Percentiles rank a stretch among this genome's conserved stretches.
Evolutionary conservation across 1,140 invertebrate species (phyloP).

Genomic region (Episyrphus balteatus): DNA sequence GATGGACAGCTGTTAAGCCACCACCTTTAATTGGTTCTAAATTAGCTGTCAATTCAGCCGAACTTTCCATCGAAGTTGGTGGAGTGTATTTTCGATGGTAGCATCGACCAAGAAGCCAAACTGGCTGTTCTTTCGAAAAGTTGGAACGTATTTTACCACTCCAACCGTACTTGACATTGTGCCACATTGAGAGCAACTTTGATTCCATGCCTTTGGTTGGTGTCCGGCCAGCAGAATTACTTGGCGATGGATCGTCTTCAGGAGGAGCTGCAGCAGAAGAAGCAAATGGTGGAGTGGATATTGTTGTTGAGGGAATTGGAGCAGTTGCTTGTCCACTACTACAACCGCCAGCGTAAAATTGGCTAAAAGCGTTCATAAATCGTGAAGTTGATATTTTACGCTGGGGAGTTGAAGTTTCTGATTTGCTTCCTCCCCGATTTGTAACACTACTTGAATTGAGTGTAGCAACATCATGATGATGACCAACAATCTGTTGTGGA

Average conservation of each 20-base stretch:
- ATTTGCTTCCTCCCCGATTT: slow-evolving; percentile 11
- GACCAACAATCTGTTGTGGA: slow-evolving; percentile 23
- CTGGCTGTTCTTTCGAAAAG: slow-evolving; percentile 76
- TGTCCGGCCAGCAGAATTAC: slow-evolving; percentile 22
- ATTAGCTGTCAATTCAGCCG: slow-evolving; percentile 45
- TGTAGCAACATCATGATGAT: no score
- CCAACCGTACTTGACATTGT: slow-evolving; percentile 84
- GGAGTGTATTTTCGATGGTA: slow-evolving; percentile 64
- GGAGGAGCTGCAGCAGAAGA: background rate
- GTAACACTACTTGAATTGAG: slow-evolving; percentile 11
- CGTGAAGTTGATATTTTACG: slow-evolving; percentile 35
- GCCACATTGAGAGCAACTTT: slow-evolving; percentile 73
- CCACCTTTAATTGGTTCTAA: slow-evolving; percentile 4
- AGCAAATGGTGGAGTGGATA: background rate
- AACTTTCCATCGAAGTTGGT: slow-evolving; percentile 50
- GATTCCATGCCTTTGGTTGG: slow-evolving; percentile 62
- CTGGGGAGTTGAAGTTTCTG: slow-evolving; percentile 19
- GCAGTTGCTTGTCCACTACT: background rate
- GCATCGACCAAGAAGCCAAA: slow-evolving; percentile 69
- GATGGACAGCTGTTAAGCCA: background rate
- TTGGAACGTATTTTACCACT: slow-evolving; percentile 68
- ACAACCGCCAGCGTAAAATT: slow-evolving; percentile 21
- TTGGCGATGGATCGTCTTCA: slow-evolving; percentile 5
- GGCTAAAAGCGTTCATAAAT: slow-evolving; percentile 34
- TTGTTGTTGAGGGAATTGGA: background rate